Base-by-base conservation (phyloP, 1,140 invertebrate genomes). In the Eubasilissa regina region DNA sequence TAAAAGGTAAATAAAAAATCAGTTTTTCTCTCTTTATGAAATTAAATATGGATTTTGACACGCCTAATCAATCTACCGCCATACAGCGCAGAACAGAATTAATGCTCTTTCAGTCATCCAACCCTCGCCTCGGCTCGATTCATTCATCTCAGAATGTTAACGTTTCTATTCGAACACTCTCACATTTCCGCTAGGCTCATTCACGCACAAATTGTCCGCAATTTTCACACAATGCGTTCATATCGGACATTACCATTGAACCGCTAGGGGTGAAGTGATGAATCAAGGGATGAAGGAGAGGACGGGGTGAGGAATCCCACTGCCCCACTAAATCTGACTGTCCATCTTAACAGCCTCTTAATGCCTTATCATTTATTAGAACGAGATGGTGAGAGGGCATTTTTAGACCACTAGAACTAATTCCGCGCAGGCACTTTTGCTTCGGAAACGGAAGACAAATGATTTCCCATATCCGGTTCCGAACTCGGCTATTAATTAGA, bases 371-470 rank as follows among this genome's bases (percentile, higher is more conserved):
- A 73, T 73, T 73, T 73, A 73, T 73, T 73, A 73, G 47, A 17
- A 25, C 47, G n/a, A 35, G 53, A 73, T 53, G 21, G 68, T 73
- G 68, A 73, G 68, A 73, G 35, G 51, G 68, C 68, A 73, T 73
- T 73, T 73, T 73, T 73, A 47, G 47, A n/a, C 68, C 21, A 25
- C 51, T 17, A 25, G 19, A 44, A 21, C 68, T 73, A 73, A 73
- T 73, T 73, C 68, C 51, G 15, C 68, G 9, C 68, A 12, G 68
- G 51, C 68, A 73, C 47, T 73, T 55, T 51, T 73, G 68, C 64
- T 73, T 73, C 47, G 68, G 51, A 73, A 73, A 53, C 68, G 68
- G 47, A 73, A 73, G 68, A 73, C 68, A 73, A 73, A 73, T 73
- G 68, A 73, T 73, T 55, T 53, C 68, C 68, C 51, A 73, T 73